phyloP scores from a whole-genome alignment of 2,888 invertebrate species.

The Petrophora chlorosata region DNA sequence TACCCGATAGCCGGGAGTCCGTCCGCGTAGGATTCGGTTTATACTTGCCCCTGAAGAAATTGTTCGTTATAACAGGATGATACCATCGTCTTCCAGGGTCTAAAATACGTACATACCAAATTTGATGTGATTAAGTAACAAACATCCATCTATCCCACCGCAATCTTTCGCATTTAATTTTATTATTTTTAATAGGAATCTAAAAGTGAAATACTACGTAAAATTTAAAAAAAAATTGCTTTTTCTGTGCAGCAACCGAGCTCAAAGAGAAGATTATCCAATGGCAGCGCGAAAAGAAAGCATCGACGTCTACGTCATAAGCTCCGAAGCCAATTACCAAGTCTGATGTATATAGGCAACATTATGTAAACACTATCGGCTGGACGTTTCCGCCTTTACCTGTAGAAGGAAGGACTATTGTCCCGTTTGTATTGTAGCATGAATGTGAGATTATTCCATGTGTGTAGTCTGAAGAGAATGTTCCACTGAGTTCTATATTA shows the following conservation, averaged over 20 bases:
- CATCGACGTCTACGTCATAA: slow-evolving; percentile 64
- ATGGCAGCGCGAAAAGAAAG: slow-evolving; percentile 93
- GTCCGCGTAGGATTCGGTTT: too few relatives aligned
- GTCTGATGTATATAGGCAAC: slow-evolving; percentile 80
- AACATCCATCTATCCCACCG: too few relatives aligned
- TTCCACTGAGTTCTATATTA: slow-evolving; percentile 44
- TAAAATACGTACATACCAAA: too few relatives aligned
- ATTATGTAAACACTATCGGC: slow-evolving; percentile 66
- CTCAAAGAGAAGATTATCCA: slow-evolving; percentile 92
- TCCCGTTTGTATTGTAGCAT: slow-evolving; percentile 68
- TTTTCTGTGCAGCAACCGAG: slow-evolving; percentile 86
- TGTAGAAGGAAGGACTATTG: slow-evolving; percentile 65
- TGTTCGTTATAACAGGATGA: too few relatives aligned
- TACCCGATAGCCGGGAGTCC: too few relatives aligned
- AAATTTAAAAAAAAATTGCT: too few relatives aligned
- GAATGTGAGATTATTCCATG: slow-evolving; percentile 77
- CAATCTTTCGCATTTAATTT: too few relatives aligned
- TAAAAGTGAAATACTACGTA: too few relatives aligned
- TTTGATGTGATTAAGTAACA: too few relatives aligned
- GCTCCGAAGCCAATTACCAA: slow-evolving; percentile 63
- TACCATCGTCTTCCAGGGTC: too few relatives aligned
- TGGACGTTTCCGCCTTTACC: slow-evolving; percentile 61
- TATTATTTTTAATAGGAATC: too few relatives aligned
- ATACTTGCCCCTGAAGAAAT: too few relatives aligned
- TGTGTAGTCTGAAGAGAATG: slow-evolving; percentile 57